Base-by-base conservation (phyloP, 2,113 vertebrate genomes). In the Puma concolor region DNA sequence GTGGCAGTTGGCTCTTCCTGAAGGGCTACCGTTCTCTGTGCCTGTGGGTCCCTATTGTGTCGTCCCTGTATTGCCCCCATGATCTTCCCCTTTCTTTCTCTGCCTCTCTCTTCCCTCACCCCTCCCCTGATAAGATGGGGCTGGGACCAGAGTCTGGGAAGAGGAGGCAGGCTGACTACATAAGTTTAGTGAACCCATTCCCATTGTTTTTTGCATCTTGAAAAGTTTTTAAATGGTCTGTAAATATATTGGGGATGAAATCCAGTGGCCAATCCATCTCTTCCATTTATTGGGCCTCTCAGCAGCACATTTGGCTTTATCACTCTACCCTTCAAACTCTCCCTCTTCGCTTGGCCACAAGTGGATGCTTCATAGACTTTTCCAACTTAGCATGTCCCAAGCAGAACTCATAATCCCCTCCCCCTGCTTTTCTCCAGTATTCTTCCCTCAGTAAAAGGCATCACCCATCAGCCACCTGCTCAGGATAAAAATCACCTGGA, bases 1-100 rank as follows among this genome's bases (percentile, higher is more conserved):
- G 16, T 27, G 60, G 10, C 13, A 0, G 0, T 5, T 0, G 1
- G 9, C 25, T 69, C 5, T 50, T 50, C 33, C 3, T 31, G 4
- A 64, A 52, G 41, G 11, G 13, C 36, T 17, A 0, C 36, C 0
- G 0, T 8, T 31, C 19, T 27, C 52, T 79, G 5, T 13, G 36
- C 6, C 33, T 69, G 31, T n/a, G 31, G 8, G 7, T 63, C 89
- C 63, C 25, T 1, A 3, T 3, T 38, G 7, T 29, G 36, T 29
- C 25, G n/a, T 21, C 19, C 6, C 4, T 3, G 1, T 5, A 0
- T 4, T 3, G 4, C 10, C 54, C 23, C 23, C 60, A 8, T 8
- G 36, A 25, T 2, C n/a, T 3, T 5, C 13, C 69, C n/a, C 36
- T 14, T 23, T 21, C 19, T 10, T 14, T 36, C 2, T 48, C 13